Evolutionary conservation across 2,113 vertebrate species (phyloP).

Genomic region (Potamarius usumacintae): DNA sequence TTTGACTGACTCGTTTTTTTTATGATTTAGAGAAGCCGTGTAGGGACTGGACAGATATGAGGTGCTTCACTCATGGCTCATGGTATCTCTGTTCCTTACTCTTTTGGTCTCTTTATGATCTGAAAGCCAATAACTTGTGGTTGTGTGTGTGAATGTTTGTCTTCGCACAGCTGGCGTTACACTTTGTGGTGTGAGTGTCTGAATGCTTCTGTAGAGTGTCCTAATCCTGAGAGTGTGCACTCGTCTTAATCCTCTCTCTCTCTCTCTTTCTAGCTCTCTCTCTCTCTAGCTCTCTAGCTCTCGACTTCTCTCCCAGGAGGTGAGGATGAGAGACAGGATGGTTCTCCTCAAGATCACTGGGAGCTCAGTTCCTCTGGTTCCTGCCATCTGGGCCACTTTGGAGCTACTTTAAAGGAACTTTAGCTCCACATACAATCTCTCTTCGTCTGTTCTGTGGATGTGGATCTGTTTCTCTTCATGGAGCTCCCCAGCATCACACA

Average conservation of each 20-base stretch:
- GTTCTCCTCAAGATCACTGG: conserved; percentile 29
- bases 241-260: conserved; percentile 57
- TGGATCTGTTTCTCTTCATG: conserved; percentile 51
- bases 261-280: conserved; percentile 58
- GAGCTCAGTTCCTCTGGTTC: conserved; percentile 28
- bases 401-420: conserved; percentile 28
- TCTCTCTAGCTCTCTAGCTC: conserved; percentile 44
- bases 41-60: not conserved
- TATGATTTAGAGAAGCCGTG: not conserved
- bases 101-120: conserved; percentile 13
- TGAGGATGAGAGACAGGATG: conserved; percentile 49
- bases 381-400: conserved; percentile 21
- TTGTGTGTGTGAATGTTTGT: conserved; percentile 31
- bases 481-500: conserved; percentile 55
- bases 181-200: conserved; percentile 47
- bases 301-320: conserved; percentile 37
- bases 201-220: conserved; percentile 30
- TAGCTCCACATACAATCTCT: conserved; percentile 15
- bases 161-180: conserved; percentile 55
- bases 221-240: conserved; percentile 36
- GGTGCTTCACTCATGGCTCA: conserved; percentile 11
- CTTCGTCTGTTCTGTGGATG: not conserved
- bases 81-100: not conserved
- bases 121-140: conserved; percentile 4
- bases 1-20: conserved; percentile 5